Evolutionary conservation across 2,113 vertebrate species (phyloP).

Genomic region (Actinemys pallida): DNA sequence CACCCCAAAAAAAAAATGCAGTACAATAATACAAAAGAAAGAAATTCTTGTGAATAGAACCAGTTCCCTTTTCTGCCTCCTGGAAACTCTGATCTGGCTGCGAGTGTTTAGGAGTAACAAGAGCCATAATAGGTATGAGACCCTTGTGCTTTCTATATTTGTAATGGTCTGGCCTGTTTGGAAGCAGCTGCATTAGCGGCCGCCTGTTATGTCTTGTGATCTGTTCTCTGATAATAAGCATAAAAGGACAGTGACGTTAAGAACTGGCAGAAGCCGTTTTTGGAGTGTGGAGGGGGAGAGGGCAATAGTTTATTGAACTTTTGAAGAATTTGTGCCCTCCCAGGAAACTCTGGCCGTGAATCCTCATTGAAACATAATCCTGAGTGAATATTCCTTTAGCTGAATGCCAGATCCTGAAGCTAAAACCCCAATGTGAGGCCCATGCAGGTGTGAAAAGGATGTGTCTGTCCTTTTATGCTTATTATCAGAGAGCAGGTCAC

Average conservation of each 20-base stretch:
- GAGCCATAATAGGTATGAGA: conserved; percentile 48
- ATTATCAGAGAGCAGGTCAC: too few species aligned
- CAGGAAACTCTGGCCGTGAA: conserved; percentile 29
- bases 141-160: conserved; percentile 45
- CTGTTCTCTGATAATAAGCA: neutral
- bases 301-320: conserved; percentile 50
- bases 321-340: conserved; percentile 41
- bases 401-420: neutral
- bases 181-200: conserved; percentile 20
- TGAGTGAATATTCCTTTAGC: neutral
- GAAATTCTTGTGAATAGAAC: conserved; percentile 23
- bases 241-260: neutral
- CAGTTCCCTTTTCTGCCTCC: neutral
- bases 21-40: neutral
- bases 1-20: neutral
- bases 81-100: conserved; percentile 48
- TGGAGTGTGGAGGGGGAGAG: neutral
- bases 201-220: neutral
- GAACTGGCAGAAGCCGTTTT: neutral
- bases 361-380: neutral
- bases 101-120: neutral
- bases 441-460: neutral
- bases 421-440: neutral
- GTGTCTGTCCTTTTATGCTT: neutral
- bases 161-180: neutral